Conservation (phyloP, 2,888 invertebrate species). For the Lissonota sp. region DNA sequence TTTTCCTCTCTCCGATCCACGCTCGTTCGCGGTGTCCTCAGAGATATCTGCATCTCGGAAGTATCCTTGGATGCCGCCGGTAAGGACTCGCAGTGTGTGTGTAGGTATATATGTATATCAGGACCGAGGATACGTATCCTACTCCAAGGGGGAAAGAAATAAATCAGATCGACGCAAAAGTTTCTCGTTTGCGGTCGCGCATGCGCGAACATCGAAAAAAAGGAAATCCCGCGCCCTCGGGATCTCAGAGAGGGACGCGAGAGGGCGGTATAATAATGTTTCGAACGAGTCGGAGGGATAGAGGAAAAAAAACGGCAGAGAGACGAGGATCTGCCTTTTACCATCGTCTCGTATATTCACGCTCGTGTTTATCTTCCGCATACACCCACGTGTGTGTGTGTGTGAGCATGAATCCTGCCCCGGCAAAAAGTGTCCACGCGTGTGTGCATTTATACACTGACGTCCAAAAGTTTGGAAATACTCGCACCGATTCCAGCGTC, state of each 20-base stretch:
- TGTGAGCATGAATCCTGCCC: slow-evolving; percentile 14
- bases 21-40: slow-evolving; percentile 43
- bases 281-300: slow-evolving; percentile 35
- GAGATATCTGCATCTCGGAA: slow-evolving; percentile 68
- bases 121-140: slow-evolving; percentile 27
- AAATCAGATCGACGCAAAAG: slow-evolving; percentile 69
- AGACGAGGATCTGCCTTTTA: slow-evolving; percentile 27
- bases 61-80: slow-evolving; percentile 46
- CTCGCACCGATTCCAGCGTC: too few relatives aligned
- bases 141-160: slow-evolving; percentile 51
- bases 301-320: slow-evolving; percentile 46
- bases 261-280: slow-evolving; percentile 34
- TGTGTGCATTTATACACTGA: too few relatives aligned
- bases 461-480: too few relatives aligned
- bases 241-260: not conserved
- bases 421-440: not conserved
- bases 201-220: too few relatives aligned
- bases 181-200: slow-evolving; percentile 20
- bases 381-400: slow-evolving; percentile 53
- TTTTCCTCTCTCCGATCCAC: not conserved
- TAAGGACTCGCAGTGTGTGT: slow-evolving; percentile 7
- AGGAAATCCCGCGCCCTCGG: too few relatives aligned
- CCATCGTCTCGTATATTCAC: slow-evolving; percentile 12
- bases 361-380: slow-evolving; percentile 62
- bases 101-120: not conserved